Evolutionary conservation across 2,888 invertebrate species (phyloP), one percentile per base, ranked within the genome.

Genomic region (Auanema freiburgensis): DNA sequence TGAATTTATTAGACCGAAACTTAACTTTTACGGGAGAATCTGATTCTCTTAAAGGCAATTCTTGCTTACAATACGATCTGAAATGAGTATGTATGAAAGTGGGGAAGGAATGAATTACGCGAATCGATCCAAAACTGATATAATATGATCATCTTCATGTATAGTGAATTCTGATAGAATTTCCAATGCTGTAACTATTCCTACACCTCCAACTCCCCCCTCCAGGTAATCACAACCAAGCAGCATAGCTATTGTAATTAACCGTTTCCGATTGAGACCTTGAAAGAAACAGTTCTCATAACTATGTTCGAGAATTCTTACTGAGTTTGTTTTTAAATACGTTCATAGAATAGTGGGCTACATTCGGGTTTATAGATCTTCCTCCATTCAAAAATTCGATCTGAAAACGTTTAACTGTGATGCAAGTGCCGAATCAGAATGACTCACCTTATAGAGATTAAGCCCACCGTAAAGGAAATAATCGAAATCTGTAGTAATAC

Each of bases 401-500:
- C 60, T 59, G 16, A 51, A 59, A 52, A 41, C 12, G 18, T 3
- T 16, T 18, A 21, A 57, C 25, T 14, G 25, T 52, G 8, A 49
- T 16, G 21, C n/a, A 12, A 41, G 21, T 21, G 18, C 23, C 12
- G 5, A 42, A 21, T 21, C 44, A 40, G 3, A 4, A 40, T 11
- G 14, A 16, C 42, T 16, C 12, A 23, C 49, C 24, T 92, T 94
- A 84, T 94, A 97, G 12, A 98, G 93, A 5, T 91, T 91, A 72
- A 88, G 88, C 0, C 93, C 97, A 0, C 97, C 97, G 87, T 97
- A 98, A 0, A 97, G 87, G 93, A 96, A 98, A 77, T 96, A 91
- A 86, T 98, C 97, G 77, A 94, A 94, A 84, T 98, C 98, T 83
- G 96, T 95, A 0, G 97, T 96, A 54, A 97, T 92, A 0, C 93